Base-by-base conservation (phyloP, 2,888 invertebrate species). In the Cosmia trapezina region DNA sequence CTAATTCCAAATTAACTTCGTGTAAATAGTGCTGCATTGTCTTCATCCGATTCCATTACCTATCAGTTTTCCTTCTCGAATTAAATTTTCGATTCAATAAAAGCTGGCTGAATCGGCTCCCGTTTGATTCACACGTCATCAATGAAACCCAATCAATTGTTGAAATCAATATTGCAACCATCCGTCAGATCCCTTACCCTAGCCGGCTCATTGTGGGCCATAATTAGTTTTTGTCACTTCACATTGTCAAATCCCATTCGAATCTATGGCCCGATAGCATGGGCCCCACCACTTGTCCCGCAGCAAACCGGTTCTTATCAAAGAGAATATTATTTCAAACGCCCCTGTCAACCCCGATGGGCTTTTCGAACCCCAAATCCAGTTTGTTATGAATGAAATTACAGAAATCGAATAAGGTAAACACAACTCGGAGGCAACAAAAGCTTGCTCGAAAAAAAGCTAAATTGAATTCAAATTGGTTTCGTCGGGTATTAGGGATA, bases 351-450 rank as follows among this genome's bases (percentile, higher is more conserved):
- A 93, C 94, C 94, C 95, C 94, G 93, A 94, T 94, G 94, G 94
- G 95, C 94, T 94, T 94, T 94, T 92, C 90, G 92, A 93, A 94
- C 95, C 96, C 95, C 92, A 96, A 96, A 96, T 96, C 96, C 95
- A 94, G 96, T 96, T 96, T 96, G 95, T 95, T 95, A 95, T 96
- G 96, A 96, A 96, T 96, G 96, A 96, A 96, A 96, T 96, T 96
- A 96, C 95, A 95, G 95, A 96, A 96, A 96, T 96, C 96, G 96
- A 96, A 96, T 96, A 96, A 96, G 94, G 95, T 96, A 96, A 96
- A 96, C 96, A 96, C 95, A 95, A 95, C 95, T 93, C 94, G 93
- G 94, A 94, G 94, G 93, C 95, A 95, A 96, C 96, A 96, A 96
- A 96, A 95, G 96, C 94, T 94, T 93, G 94, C 90, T 92, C 93